A percentile compares a stretch with the other conserved stretches of the same genome.
These are phyloP conservation scores for Alca torda DNA, from an alignment of 2,797 vertebrate genomes.

Conservation along the genomic window DNA sequence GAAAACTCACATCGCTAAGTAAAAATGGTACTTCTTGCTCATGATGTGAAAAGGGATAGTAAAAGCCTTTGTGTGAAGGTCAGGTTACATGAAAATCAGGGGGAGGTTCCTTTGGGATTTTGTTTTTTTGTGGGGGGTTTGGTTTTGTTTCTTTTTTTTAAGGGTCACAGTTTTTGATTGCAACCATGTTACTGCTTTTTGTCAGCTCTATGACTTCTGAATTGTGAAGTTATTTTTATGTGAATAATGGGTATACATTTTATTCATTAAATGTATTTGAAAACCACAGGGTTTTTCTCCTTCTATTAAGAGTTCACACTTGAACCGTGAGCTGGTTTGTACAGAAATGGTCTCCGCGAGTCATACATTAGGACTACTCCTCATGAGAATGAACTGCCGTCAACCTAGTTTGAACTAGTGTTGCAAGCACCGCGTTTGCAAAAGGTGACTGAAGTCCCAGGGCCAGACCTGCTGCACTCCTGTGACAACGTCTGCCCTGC, in stretches of 20 bases:
- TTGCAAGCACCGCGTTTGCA: background rate
- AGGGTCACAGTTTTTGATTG: background rate
- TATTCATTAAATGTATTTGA: slow-evolving; percentile 71
- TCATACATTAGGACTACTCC: accelerated
- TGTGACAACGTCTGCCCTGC: background rate
- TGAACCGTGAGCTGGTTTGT: background rate
- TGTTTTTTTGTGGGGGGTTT: background rate
- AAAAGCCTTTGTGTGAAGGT: background rate
- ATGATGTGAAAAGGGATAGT: background rate
- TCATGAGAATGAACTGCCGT: background rate
- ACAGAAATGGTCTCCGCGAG: background rate
- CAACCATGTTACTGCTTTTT: background rate
- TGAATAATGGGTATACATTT: slow-evolving; percentile 45
- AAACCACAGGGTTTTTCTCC: background rate
- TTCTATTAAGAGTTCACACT: background rate
- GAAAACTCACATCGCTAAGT: background rate
- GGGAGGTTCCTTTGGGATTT: background rate
- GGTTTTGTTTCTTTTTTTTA: background rate
- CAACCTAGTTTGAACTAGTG: background rate
- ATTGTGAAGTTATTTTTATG: slow-evolving; percentile 53
- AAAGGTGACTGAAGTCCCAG: background rate
- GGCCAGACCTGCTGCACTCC: background rate
- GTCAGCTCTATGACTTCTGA: slow-evolving; percentile 23
- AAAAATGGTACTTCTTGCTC: background rate
- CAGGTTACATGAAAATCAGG: background rate